Base-by-base conservation (phyloP, 2,797 vertebrate genomes). In the Tenualosa ilisha region DNA sequence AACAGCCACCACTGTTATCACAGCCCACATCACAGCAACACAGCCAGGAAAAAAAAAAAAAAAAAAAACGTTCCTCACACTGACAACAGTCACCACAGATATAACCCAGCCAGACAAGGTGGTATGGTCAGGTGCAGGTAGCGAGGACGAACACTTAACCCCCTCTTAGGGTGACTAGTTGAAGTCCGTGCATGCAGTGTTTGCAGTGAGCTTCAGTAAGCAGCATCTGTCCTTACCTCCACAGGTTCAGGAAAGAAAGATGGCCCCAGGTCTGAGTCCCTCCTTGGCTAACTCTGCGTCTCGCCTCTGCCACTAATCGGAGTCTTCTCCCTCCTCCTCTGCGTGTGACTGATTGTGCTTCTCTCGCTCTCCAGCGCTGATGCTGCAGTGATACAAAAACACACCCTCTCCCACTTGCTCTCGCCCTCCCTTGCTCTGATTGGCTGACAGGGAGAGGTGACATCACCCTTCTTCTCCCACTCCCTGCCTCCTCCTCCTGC, bases 301-400 rank as follows among this genome's bases (percentile, higher is more conserved):
- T 53, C 87, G 83, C 87, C 86, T 85, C 83, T 53, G 72, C 79
- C 86, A 88, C 87, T 91, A 90, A 90, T 91, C 88, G 92, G 91
- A 91, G 93, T 93, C 89, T 89, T 91, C 81, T 89, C 91, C 91
- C 89, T 93, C 89, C 87, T 92, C 90, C 83, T 90, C 91, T 93
- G 89, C 92, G 84, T 92, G 91, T 94, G 93, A 94, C 91, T 94
- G 94, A 94, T 93, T 93, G 93, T 93, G 93, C 93, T 92, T 31
- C 93, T 94, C 89, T 79, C 72, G 20, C 72, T 91, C 88, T 88
- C 93, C 92, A 89, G 90, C 93, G 92, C 94, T 95, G 94, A 96
- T 96, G 94, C 95, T 96, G 96, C 95, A 96, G 95, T 95, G 95
- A 94, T 94, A 94, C 93, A 92, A 94, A 94, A 94, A 95, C 95